Base-by-base conservation (phyloP, 2,888 invertebrate genomes). In the Habroteleia sp. region DNA sequence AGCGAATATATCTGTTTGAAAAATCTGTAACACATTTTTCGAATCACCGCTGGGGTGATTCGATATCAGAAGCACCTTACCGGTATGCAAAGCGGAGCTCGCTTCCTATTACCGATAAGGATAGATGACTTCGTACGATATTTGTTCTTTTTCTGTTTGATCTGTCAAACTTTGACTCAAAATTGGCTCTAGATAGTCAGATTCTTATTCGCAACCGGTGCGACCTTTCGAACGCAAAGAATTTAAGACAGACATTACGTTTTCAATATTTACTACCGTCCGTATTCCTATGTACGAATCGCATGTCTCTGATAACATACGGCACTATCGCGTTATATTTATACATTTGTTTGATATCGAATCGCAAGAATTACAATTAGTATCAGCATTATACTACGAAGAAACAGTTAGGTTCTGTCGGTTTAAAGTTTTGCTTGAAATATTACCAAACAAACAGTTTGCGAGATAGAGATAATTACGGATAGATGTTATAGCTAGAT, bases 311-410 rank as follows among this genome's bases (percentile, higher is more conserved):
- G 72, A 72, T 65, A 72, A 72, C 65, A 65, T 72, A 65, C 56
- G 65, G 16, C 33, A 11, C 63, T 72, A 72, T 72, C 72, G 31
- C 39, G 63, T 65, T 56, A 58, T 72, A 72, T 72, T 72, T 72
- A 63, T 65, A 65, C 65, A 72, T 72, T 72, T 72, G 63, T 65
- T 72, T 58, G 72, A 58, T 65, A 72, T 65, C 63, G 44, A 56
- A 63, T 65, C 63, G 58, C 35, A 29, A 37, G 42, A 72, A 63
- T 72, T 48, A 65, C 42, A 72, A 72, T 72, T 72, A 72, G 65
- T 58, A 60, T 65, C 37, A 54, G 48, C 25, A 54, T 60, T 69
- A 60, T 44, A 62, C 52, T 13, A 62, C 44, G 39, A 10, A 37
- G 35, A 50, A 65, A 72, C 58, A 72, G 72, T 65, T 73, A 58